A percentile compares a stretch with the other conserved stretches of the same genome.
Evolutionary conservation across 2,113 vertebrate genomes (phyloP).

Genomic region (Periophthalmus modestus): DNA sequence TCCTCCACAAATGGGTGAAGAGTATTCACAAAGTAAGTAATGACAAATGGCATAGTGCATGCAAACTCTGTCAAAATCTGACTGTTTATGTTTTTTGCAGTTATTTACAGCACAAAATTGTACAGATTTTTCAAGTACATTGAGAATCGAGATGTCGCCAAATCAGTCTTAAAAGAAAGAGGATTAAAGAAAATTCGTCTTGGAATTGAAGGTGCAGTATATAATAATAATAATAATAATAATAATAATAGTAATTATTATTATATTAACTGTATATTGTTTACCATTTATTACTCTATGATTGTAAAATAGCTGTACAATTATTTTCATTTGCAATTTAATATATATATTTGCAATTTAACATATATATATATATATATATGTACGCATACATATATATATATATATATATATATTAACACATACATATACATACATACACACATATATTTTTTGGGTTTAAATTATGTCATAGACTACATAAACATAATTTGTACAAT

Average conservation of each 20-base stretch:
- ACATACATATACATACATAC: no score
- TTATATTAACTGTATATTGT: no score
- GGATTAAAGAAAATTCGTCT: constrained; percentile 97
- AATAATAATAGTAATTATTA: neutral
- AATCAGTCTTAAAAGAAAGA: constrained; percentile 95
- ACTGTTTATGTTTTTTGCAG: constrained; percentile 65
- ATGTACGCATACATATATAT: no score
- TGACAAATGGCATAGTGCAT: neutral
- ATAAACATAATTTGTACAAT: neutral
- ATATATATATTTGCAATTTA: no score
- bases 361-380: no score
- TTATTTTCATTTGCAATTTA: no score
- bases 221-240: neutral
- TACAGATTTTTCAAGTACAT: constrained; percentile 99
- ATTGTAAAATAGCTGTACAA: no score
- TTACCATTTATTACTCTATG: no score
- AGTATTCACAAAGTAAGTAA: constrained; percentile 96
- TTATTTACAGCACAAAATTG: constrained; percentile 99
- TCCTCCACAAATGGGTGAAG: constrained; percentile 98
- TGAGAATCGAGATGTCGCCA: constrained; percentile 97
- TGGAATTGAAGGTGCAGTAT: constrained; percentile 95
- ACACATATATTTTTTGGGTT: no score
- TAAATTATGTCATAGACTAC: neutral
- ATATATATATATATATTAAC: no score
- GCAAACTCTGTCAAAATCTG: neutral